phyloP scores from a whole-genome alignment of 2,888 invertebrate species.

The Dascillus cervinus region DNA sequence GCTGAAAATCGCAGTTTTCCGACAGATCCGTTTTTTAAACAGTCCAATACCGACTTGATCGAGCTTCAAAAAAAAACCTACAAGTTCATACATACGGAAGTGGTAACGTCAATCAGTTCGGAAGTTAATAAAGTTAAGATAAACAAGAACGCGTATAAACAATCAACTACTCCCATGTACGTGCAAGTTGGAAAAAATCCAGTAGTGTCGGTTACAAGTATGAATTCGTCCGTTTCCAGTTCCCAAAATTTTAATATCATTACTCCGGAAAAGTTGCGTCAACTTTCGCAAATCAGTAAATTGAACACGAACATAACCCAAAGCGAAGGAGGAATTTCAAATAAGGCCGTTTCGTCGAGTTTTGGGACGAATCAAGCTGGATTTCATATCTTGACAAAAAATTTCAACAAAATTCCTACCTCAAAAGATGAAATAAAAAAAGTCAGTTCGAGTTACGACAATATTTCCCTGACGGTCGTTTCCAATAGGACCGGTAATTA shows the following conservation, averaged over 20 bases:
- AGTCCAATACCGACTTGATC: slow-evolving; percentile 10
- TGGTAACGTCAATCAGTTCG: slow-evolving; percentile 22
- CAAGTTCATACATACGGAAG: slow-evolving; percentile 21
- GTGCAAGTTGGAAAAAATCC: too few species aligned
- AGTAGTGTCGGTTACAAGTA: too few species aligned
- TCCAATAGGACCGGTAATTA: slow-evolving; percentile 30
- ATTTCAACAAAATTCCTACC: slow-evolving; percentile 50
- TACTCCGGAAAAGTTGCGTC: slow-evolving; percentile 37
- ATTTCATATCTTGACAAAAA: slow-evolving; percentile 58
- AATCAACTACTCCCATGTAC: too few species aligned
- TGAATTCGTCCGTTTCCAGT: too few species aligned
- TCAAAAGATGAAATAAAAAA: slow-evolving; percentile 36
- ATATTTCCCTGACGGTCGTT: slow-evolving; percentile 4
- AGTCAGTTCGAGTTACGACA: too few species aligned
- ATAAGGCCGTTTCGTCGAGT: slow-evolving; percentile 54
- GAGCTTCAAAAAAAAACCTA: slow-evolving; percentile 8
- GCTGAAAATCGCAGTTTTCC: slow-evolving; percentile 34
- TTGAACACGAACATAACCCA: slow-evolving; percentile 47
- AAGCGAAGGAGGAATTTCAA: slow-evolving; percentile 49
- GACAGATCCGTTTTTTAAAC: slow-evolving; percentile 14
- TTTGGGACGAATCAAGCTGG: slow-evolving; percentile 58
- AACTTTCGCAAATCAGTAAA: slow-evolving; percentile 51
- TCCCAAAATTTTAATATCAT: slow-evolving; percentile 30
- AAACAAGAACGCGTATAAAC: slow-evolving; percentile 18
- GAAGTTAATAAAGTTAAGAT: slow-evolving; percentile 19